Evolutionary conservation across 1,140 invertebrate genomes (phyloP).

Genomic region (Lutraria rhynchaena): DNA sequence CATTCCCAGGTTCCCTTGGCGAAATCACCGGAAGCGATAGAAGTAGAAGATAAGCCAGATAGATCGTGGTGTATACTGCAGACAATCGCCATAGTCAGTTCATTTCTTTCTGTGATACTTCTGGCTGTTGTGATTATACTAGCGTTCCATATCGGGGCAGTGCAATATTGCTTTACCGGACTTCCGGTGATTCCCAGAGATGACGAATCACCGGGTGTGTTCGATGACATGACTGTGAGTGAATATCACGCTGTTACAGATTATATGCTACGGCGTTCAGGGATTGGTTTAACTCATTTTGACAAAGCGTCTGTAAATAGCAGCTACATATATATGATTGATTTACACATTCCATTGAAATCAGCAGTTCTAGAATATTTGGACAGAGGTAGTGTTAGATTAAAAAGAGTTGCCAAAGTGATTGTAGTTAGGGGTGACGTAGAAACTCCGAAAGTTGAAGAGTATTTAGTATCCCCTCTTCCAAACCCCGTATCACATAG

Average conservation of each 20-base stretch:
- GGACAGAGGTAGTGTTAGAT: constrained; percentile 64
- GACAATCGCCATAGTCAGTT: constrained; percentile 21
- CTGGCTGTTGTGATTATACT: constrained; percentile 53
- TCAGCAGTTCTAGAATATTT: constrained; percentile 71
- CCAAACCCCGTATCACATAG: constrained; percentile 68
- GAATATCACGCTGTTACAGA: constrained; percentile 72
- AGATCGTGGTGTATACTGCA: background rate
- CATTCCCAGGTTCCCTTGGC: too few relatives aligned
- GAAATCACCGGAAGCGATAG: too few relatives aligned
- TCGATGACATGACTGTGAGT: constrained; percentile 72
- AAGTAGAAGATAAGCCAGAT: background rate
- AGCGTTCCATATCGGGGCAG: constrained; percentile 28
- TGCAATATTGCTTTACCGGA: constrained; percentile 56
- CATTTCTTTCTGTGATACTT: constrained; percentile 51
- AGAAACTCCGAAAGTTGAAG: constrained; percentile 71
- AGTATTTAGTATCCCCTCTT: constrained; percentile 76
- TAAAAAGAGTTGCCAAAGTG: constrained; percentile 74
- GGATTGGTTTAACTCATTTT: constrained; percentile 66
- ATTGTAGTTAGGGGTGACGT: constrained; percentile 76
- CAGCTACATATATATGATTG: constrained; percentile 78
- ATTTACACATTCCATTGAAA: constrained; percentile 76
- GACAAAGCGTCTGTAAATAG: constrained; percentile 67
- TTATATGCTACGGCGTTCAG: constrained; percentile 67
- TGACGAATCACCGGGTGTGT: constrained; percentile 69
- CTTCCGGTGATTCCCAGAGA: constrained; percentile 56